Evolutionary conservation across 2,113 vertebrate genomes (phyloP), one percentile per base, ranked within the genome.

Genomic region (Forbesichthys agassizii): DNA sequence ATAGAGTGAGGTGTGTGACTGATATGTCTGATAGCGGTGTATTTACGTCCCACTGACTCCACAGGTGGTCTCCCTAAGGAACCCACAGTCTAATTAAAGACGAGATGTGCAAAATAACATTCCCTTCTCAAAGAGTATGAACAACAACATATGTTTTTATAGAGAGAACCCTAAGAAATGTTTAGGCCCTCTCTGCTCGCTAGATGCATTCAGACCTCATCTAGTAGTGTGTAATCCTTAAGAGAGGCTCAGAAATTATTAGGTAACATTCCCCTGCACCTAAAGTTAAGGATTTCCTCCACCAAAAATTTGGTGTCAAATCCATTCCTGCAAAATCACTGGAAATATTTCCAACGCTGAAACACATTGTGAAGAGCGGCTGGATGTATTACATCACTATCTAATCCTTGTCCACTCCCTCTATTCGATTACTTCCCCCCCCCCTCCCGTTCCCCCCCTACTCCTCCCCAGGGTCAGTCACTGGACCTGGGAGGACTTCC

Each of bases 311-410:
- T 69, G 52, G 61, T 74, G 73, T 85, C 79, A 80, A 82, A 83
- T 82, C 79, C 69, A 80, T 85, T 79, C 81, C 65, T 75, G 60
- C 80, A 70, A 79, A 88, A 85, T 73, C 69, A 78, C 67, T 62
- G 76, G 48, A 51, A 88, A 75, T 81, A 80, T 77, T 84, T 77
- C 87, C 71, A 69, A 14, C 13, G 69, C 84, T 77, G 79, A 88
- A 67, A 87, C 69, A 80, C 82, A 78, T 88, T 83, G 81, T 84
- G 74, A 48, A 77, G 78, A 77, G 82, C 62, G 57, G 75, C 60
- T 74, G 55, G 73, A 87, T 90, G 87, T 91, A 86, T 87, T 77
- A 85, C 84, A 88, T 87, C 80, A 81, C 87, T 73, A 73, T 83
- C 78, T 81, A 84, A 86, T 87, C 79, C 79, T 60, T 78, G 78